Percentiles rank a stretch among this genome's conserved stretches.
Evolutionary conservation across 2,888 invertebrate genomes (phyloP).

Genomic region (Dasypolia templi): DNA sequence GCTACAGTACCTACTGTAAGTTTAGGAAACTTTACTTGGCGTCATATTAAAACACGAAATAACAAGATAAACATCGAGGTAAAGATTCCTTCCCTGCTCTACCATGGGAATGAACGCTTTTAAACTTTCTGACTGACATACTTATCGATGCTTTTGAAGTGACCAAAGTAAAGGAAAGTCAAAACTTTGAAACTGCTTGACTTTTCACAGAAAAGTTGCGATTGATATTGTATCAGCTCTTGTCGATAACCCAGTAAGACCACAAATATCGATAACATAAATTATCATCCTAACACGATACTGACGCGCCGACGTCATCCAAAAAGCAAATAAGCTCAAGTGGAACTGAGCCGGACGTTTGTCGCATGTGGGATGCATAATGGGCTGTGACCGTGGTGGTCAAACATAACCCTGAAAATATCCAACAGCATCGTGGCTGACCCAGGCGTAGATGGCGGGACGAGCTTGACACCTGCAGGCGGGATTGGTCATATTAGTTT

Average conservation of each 20-base stretch:
- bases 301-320: not conserved
- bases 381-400: not conserved
- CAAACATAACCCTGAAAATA: too few species aligned
- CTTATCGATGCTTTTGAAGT: constrained; percentile 1
- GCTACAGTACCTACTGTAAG: too few species aligned
- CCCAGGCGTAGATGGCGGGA: not conserved
- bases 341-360: not conserved
- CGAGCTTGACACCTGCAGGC: too few species aligned
- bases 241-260: not conserved
- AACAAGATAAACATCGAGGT: not conserved
- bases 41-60: not conserved
- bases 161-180: not conserved
- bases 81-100: not conserved
- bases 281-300: not conserved
- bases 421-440: not conserved
- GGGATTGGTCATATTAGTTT: not conserved
- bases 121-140: not conserved
- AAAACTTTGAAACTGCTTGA: not conserved
- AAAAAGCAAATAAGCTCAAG: not conserved
- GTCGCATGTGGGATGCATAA: not conserved
- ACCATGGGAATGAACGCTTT: too few species aligned
- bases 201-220: not conserved
- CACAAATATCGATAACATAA: not conserved
- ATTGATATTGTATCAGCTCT: not conserved
- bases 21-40: not conserved